Conservation (phyloP, 2,888 invertebrate genomes). For the Coleophora flavipennella region DNA sequence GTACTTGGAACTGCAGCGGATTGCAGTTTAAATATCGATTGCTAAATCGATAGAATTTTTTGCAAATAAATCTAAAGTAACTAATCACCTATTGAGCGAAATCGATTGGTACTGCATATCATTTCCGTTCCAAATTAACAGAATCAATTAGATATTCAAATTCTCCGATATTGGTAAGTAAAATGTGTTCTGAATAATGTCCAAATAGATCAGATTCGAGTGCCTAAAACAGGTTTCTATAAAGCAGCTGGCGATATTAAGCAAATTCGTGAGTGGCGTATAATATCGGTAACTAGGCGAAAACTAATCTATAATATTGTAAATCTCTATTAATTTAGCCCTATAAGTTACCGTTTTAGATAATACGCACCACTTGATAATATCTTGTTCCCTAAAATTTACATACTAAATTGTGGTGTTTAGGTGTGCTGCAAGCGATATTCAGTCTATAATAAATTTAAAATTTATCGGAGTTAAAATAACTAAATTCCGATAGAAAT, state of each 20-base stretch:
- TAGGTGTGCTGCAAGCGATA: constrained; percentile 9
- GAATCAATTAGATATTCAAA: constrained; percentile 1
- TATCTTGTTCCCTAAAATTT: constrained; percentile 27
- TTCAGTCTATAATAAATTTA: too few relatives aligned
- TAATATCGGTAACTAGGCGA: constrained; percentile 24
- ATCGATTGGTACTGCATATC: neutral
- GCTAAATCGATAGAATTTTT: too few relatives aligned
- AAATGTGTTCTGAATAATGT: constrained; percentile 8
- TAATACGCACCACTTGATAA: constrained; percentile 21
- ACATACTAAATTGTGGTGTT: constrained; percentile 15
- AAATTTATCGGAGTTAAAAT: too few relatives aligned
- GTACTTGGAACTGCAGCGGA: too few relatives aligned
- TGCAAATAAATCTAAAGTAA: too few relatives aligned
- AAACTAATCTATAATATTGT: constrained; percentile 28
- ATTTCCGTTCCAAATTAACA: constrained; percentile 1
- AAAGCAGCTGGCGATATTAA: constrained; percentile 20
- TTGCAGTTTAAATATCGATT: too few relatives aligned
- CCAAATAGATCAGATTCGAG: constrained; percentile 6
- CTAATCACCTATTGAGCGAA: too few relatives aligned
- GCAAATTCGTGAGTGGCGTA: constrained; percentile 23
- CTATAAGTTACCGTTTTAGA: constrained; percentile 5
- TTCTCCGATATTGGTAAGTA: neutral
- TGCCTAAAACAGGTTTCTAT: constrained; percentile 16
- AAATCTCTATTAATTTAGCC: constrained; percentile 15
- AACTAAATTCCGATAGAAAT: too few relatives aligned